phyloP scores from a whole-genome alignment of 37 sponge, comb jelly and placozoan genomes.

The Bolinopsis microptera region DNA sequence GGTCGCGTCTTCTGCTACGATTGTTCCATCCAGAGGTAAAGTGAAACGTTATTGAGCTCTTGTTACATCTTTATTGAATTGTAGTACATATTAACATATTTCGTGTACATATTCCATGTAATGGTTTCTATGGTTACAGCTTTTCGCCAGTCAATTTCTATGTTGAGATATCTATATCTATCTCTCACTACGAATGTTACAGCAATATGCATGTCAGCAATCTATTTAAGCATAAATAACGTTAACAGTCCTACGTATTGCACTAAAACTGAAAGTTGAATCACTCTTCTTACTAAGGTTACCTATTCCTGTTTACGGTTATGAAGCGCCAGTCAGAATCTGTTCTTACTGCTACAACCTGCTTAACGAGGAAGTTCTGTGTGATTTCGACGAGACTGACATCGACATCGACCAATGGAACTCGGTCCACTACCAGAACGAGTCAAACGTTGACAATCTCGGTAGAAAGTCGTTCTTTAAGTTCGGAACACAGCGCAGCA shows the following conservation, averaged over 20 bases:
- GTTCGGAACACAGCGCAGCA: neutral
- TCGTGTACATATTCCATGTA: too few relatives aligned
- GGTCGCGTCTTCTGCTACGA: conserved; percentile 62
- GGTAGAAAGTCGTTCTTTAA: conserved; percentile 28
- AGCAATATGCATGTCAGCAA: too few relatives aligned
- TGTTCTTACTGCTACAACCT: conserved; percentile 50
- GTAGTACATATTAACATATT: too few relatives aligned
- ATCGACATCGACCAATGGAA: conserved; percentile 66
- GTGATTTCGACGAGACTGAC: conserved; percentile 55
- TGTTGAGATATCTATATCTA: too few relatives aligned
- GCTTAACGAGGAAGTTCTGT: conserved; percentile 62
- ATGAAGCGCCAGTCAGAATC: conserved; percentile 21
- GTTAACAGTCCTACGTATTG: too few relatives aligned
- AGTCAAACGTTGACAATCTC: conserved; percentile 37
- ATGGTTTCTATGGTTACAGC: too few relatives aligned
- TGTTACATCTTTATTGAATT: neutral
- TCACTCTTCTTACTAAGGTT: too few relatives aligned
- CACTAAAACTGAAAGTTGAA: too few relatives aligned
- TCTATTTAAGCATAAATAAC: too few relatives aligned
- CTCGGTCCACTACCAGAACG: conserved; percentile 60
- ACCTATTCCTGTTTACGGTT: conserved; percentile 40
- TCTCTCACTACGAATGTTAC: too few relatives aligned
- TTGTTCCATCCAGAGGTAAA: conserved; percentile 52
- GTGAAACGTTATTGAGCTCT: neutral
- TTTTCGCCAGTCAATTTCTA: too few relatives aligned